Evolutionary conservation across 2,113 vertebrate species (phyloP), one percentile per base, ranked within the genome.

Genomic region (Stegostoma tigrinum): DNA sequence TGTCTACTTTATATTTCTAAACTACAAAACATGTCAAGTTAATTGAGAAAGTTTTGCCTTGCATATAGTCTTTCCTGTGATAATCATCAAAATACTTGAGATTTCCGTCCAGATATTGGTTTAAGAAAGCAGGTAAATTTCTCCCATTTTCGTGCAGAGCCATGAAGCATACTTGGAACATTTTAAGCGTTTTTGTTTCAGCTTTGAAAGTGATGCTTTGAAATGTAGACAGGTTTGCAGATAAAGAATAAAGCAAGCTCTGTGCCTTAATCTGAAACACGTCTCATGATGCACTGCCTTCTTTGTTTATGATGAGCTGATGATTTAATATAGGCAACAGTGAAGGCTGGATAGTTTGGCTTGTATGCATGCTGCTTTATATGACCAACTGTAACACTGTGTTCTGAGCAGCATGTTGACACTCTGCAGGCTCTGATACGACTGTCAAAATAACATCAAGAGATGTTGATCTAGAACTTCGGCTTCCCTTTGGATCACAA

Each of bases 401-500:
- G 0, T 72, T 72, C 93, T 48, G 67, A 95, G 72, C 2, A 45
- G n/a, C 7, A 12, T 93, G 30, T 66, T 38, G 55, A 42, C 38
- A n/a, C 15, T 48, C 61, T 86, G 0, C 61, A 99, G 99, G 99
- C 67, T 98, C 98, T 0, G 99, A 99, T 75, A 98, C 98, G 95
- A 98, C 97, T 0, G 95, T 99, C 38, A 98, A 96, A 97, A 96
- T 99, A 24, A 97, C 96, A 30, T 98, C 97, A 1, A 96, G 85
- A 0, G 97, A 97, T 0, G 96, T 97, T 2, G 97, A 96, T 0
- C 96, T 99, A 42, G 95, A 97, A 5, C 97, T 99, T 96, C 98
- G 83, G 64, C 96, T 99, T 80, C 99, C 98, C 0, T 99, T 99
- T 52, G 99, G 99, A 10, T 99, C 99, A 2, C 98, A 98, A 48